These are phyloP conservation scores for Amiota communis DNA, from an alignment of 2,888 invertebrate genomes.

Conservation along the genomic window DNA sequence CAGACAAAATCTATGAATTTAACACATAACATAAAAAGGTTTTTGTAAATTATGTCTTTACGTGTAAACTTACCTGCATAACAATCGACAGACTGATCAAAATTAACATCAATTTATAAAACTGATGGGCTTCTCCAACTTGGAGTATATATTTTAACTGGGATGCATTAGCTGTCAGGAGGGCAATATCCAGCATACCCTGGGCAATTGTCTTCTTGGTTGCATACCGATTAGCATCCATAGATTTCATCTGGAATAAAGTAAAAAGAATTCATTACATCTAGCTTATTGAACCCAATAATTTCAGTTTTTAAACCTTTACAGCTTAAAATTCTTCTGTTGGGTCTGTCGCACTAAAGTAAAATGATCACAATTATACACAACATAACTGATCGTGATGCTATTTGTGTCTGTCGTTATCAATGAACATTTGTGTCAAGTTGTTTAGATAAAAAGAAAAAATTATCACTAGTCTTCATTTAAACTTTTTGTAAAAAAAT, in stretches of 20 bases:
- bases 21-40: constrained; percentile 22
- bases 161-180: constrained; percentile 90
- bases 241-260: constrained; percentile 78
- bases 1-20: constrained; percentile 80
- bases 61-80: constrained; percentile 80
- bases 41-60: constrained; percentile 41
- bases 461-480: not conserved
- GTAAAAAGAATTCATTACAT: constrained; percentile 28
- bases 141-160: constrained; percentile 90
- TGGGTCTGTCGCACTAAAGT: too few relatives aligned
- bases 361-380: too few relatives aligned
- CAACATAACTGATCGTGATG: not conserved
- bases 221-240: constrained; percentile 91
- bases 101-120: constrained; percentile 86
- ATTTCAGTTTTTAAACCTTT: not conserved
- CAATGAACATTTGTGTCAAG: not conserved
- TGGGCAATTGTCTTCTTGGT: constrained; percentile 94
- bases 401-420: not conserved
- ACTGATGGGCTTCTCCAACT: constrained; percentile 88
- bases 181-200: constrained; percentile 90
- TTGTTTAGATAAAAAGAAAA: not conserved
- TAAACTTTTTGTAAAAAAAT: not conserved
- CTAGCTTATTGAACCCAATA: not conserved
- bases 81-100: constrained; percentile 88
- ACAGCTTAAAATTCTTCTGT: too few relatives aligned